These are phyloP conservation scores for Acropternis orthonyx DNA, from an alignment of 2,797 vertebrate genomes.

Conservation along the genomic window DNA sequence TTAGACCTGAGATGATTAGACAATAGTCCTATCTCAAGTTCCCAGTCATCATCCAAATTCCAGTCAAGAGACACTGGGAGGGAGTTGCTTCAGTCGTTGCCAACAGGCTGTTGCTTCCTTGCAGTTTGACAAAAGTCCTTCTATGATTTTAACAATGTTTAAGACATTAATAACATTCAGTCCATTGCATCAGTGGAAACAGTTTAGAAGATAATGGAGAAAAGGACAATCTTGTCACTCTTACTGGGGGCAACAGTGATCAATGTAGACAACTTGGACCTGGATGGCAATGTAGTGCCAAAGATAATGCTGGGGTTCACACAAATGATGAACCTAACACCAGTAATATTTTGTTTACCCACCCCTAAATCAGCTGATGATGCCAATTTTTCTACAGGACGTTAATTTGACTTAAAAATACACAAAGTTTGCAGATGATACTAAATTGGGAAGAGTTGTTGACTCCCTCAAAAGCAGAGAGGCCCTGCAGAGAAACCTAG, in stretches of 20 bases:
- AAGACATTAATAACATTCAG: no score
- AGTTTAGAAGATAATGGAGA: background rate
- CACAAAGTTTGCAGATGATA: background rate
- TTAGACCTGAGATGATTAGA: no score
- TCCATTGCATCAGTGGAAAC: background rate
- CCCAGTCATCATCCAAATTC: no score
- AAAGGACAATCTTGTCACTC: background rate
- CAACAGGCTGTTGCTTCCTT: no score
- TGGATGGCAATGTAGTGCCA: no score
- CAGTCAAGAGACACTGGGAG: no score
- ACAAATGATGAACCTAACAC: background rate
- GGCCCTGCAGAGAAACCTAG: background rate
- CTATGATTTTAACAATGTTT: no score
- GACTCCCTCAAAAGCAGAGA: background rate
- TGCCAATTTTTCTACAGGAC: background rate
- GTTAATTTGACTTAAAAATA: background rate
- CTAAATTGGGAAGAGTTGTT: background rate
- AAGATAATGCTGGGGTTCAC: background rate
- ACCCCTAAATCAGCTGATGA: background rate
- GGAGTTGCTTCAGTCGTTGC: no score
- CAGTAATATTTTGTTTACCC: background rate
- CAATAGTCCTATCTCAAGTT: no score
- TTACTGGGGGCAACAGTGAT: background rate
- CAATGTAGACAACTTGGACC: background rate
- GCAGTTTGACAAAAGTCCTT: no score